These are phyloP conservation scores for Dromiciops gliroides DNA, from an alignment of 2,113 vertebrate genomes.

Conservation along the genomic window DNA sequence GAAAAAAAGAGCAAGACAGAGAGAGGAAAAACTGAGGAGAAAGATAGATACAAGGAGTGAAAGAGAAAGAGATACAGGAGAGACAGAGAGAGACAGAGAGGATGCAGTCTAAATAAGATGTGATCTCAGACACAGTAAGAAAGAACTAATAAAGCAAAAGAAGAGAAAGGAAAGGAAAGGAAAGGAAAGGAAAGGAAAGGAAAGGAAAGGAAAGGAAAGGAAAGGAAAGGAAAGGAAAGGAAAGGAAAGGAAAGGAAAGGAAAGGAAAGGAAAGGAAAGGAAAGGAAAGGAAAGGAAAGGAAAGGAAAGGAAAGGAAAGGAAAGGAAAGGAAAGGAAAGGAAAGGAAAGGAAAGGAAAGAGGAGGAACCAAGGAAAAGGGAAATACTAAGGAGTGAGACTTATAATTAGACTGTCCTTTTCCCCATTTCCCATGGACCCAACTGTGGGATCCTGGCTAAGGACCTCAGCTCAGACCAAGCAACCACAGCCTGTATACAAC, in stretches of 20 bases:
- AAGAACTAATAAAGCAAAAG: too few species aligned
- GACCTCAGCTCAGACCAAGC: not conserved
- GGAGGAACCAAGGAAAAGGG: not conserved
- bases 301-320: too few species aligned
- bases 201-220: not conserved
- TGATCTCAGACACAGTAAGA: too few species aligned
- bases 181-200: not conserved
- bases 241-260: not conserved
- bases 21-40: not conserved
- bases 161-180: not conserved
- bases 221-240: not conserved
- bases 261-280: not conserved
- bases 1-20: not conserved
- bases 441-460: not conserved
- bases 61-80: too few species aligned
- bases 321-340: too few species aligned
- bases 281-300: not conserved
- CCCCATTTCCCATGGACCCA: not conserved
- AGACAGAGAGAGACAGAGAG: not conserved
- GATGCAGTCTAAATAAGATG: too few species aligned
- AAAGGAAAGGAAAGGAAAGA: not conserved
- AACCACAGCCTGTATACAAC: not conserved
- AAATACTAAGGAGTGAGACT: not conserved
- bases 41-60: too few species aligned
- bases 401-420: not conserved